Conservation (phyloP, 1,140 invertebrate genomes). For the Sycobia sp. region DNA sequence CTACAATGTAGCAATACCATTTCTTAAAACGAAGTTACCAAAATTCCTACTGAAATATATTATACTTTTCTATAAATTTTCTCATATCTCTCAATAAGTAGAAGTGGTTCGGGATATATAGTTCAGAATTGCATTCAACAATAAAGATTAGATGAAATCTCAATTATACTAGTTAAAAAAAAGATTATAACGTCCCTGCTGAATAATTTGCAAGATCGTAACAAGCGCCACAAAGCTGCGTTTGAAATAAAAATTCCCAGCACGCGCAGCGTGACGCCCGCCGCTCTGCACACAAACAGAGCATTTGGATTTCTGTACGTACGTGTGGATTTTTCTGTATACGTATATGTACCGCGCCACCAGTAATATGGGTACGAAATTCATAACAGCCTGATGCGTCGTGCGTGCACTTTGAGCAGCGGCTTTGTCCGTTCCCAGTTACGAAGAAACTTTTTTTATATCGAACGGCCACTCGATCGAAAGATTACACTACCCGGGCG, state of each 20-base stretch:
- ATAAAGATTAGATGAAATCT: too few species aligned
- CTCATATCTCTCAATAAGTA: too few species aligned
- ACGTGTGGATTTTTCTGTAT: too few species aligned
- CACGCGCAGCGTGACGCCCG: background rate
- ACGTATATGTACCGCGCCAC: too few species aligned
- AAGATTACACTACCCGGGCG: conserved; percentile 42
- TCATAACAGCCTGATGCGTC: conserved; percentile 5
- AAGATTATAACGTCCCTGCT: background rate
- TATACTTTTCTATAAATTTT: too few species aligned
- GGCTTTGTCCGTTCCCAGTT: background rate
- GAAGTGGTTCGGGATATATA: too few species aligned
- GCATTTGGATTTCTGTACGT: background rate
- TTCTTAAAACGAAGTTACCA: too few species aligned
- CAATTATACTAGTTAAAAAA: too few species aligned
- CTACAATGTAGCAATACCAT: too few species aligned
- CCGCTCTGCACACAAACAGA: background rate
- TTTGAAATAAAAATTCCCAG: conserved; percentile 5
- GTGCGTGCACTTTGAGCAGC: background rate
- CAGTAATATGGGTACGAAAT: background rate
- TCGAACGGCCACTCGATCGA: conserved; percentile 12
- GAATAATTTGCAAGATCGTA: background rate
- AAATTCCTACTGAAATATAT: too few species aligned
- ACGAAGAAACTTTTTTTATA: background rate
- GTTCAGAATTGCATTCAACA: too few species aligned
- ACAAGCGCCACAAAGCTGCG: background rate